phyloP scores from a whole-genome alignment of 2,113 vertebrate species.

The Sylvicapra grimmia region DNA sequence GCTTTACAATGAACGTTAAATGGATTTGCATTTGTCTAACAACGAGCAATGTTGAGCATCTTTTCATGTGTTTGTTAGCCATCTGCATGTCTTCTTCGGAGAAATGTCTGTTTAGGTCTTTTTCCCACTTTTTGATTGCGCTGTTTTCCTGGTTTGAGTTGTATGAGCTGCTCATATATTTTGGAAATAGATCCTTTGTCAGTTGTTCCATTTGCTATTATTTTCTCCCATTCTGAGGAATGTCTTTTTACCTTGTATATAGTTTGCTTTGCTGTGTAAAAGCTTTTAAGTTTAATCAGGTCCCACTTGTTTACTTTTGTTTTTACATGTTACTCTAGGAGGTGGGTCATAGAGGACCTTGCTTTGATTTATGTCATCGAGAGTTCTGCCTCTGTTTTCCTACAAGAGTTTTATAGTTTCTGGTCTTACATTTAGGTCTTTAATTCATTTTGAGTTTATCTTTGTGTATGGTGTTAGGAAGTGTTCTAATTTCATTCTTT shows the following conservation, averaged over 20 bases:
- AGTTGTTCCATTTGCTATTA: background rate
- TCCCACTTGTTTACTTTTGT: background rate
- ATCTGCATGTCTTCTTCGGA: background rate
- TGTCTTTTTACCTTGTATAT: background rate
- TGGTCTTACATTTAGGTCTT: background rate
- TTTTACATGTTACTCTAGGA: background rate
- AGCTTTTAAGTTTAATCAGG: background rate
- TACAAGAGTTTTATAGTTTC: background rate
- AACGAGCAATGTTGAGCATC: background rate
- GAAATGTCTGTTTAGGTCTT: background rate
- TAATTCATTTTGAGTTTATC: background rate
- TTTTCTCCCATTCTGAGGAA: background rate
- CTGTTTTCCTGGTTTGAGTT: background rate
- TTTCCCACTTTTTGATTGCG: background rate
- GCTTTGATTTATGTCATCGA: background rate
- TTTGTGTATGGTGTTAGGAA: background rate
- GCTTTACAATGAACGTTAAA: background rate
- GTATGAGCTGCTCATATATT: background rate
- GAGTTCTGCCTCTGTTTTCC: background rate
- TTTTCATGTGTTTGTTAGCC: background rate
- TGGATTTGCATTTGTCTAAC: background rate
- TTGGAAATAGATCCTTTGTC: background rate
- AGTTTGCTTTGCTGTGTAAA: background rate
- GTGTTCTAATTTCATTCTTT: background rate
- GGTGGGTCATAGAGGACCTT: background rate